These are phyloP conservation scores for Halichoerus grypus DNA, from an alignment of 2,113 vertebrate species.

Conservation along the genomic window DNA sequence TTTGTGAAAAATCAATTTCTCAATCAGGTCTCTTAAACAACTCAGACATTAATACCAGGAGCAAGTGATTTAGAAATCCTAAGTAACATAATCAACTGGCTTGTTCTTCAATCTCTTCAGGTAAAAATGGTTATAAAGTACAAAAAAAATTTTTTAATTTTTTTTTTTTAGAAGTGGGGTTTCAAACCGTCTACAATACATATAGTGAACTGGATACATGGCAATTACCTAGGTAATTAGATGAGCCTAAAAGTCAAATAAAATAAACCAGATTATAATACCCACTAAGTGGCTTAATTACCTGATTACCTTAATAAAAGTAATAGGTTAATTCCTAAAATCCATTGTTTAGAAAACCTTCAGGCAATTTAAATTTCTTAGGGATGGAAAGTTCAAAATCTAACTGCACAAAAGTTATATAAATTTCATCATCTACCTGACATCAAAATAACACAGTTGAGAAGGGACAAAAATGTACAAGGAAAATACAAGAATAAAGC, in stretches of 20 bases:
- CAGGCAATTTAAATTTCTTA: slow-evolving; percentile 57
- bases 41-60: slow-evolving; percentile 15
- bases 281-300: slow-evolving; percentile 63
- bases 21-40: slow-evolving; percentile 19
- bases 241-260: slow-evolving; percentile 54
- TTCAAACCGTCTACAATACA: slow-evolving; percentile 4
- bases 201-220: neutral
- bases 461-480: neutral
- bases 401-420: slow-evolving; percentile 19
- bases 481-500: neutral
- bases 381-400: neutral
- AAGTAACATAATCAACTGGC: neutral
- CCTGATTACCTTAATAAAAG: slow-evolving; percentile 64
- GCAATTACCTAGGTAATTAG: slow-evolving; percentile 61
- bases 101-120: slow-evolving; percentile 4
- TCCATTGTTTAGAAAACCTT: slow-evolving; percentile 42
- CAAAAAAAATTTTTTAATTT: slow-evolving; percentile 1
- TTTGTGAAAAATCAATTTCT: slow-evolving; percentile 54
- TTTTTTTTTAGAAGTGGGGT: neutral
- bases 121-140: slow-evolving; percentile 24
- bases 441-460: neutral
- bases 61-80: neutral
- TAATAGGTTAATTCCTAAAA: slow-evolving; percentile 64
- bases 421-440: slow-evolving; percentile 32
- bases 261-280: slow-evolving; percentile 60